Evolutionary conservation across 1,140 invertebrate species (phyloP).

Genomic region (Octopus sinensis): DNA sequence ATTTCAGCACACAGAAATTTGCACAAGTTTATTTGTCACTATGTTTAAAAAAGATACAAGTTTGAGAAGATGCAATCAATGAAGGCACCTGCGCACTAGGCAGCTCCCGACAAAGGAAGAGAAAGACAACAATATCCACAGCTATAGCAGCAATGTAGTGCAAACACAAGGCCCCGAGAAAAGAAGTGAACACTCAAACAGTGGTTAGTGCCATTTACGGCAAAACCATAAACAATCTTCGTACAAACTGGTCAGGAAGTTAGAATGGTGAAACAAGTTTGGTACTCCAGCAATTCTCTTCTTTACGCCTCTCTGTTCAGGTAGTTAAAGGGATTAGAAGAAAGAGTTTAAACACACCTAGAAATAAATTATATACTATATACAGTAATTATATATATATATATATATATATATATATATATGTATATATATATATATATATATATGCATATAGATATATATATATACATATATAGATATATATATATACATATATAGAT

Average conservation of each 20-base stretch:
- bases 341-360: background rate
- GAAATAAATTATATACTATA: background rate
- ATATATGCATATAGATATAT: background rate
- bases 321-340: background rate
- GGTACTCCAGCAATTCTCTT: background rate
- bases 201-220: background rate
- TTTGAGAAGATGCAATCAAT: slow-evolving; percentile 2
- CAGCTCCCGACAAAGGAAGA: background rate
- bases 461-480: background rate
- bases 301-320: slow-evolving; percentile 5
- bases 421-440: background rate
- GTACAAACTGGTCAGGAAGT: background rate
- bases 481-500: background rate
- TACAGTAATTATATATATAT: background rate
- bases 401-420: background rate
- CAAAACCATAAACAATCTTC: background rate
- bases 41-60: slow-evolving; percentile 6
- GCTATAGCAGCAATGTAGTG: slow-evolving; percentile 4
- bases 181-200: slow-evolving; percentile 3
- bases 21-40: slow-evolving; percentile 12
- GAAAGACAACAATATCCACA: slow-evolving; percentile 7
- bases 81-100: background rate
- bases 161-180: background rate
- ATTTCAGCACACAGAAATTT: slow-evolving; percentile 9
- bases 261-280: background rate